Conservation (phyloP, 2,113 vertebrate species). For the Sus scrofa region DNA sequence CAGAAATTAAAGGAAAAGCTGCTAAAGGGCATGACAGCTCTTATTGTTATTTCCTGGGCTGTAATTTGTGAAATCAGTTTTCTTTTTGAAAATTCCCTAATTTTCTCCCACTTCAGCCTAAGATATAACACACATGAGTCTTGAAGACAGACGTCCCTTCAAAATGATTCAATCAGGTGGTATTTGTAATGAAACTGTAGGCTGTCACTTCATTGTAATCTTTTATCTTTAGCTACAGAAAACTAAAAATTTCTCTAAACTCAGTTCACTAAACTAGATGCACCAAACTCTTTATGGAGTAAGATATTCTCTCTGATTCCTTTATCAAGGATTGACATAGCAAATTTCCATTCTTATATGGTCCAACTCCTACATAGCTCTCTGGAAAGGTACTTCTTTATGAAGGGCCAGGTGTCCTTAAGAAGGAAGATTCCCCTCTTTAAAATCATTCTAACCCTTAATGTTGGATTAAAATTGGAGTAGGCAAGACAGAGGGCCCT, state of each 20-base stretch:
- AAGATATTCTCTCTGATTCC: slow-evolving; percentile 44
- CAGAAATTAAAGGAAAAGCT: slow-evolving; percentile 75
- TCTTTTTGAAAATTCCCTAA: slow-evolving; percentile 77
- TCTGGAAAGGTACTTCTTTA: not conserved
- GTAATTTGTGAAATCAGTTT: slow-evolving; percentile 81
- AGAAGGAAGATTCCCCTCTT: not conserved
- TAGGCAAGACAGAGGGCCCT: not conserved
- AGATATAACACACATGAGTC: slow-evolving; percentile 43
- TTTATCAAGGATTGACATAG: not conserved
- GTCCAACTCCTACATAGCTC: not conserved
- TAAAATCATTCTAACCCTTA: not conserved
- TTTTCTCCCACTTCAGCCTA: slow-evolving; percentile 74
- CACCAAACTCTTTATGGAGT: slow-evolving; percentile 38
- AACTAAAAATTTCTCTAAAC: not conserved
- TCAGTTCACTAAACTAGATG: slow-evolving; percentile 42
- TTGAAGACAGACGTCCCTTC: slow-evolving; percentile 12
- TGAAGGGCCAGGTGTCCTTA: not conserved
- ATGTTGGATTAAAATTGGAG: not conserved
- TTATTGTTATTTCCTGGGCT: slow-evolving; percentile 76
- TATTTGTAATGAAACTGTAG: slow-evolving; percentile 65
- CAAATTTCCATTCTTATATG: not conserved
- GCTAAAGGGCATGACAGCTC: slow-evolving; percentile 71
- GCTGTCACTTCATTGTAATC: slow-evolving; percentile 44
- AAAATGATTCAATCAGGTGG: slow-evolving; percentile 67
- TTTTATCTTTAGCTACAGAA: slow-evolving; percentile 48